Evolutionary conservation across 2,888 invertebrate genomes (phyloP).

Genomic region (Athetis lepigone): DNA sequence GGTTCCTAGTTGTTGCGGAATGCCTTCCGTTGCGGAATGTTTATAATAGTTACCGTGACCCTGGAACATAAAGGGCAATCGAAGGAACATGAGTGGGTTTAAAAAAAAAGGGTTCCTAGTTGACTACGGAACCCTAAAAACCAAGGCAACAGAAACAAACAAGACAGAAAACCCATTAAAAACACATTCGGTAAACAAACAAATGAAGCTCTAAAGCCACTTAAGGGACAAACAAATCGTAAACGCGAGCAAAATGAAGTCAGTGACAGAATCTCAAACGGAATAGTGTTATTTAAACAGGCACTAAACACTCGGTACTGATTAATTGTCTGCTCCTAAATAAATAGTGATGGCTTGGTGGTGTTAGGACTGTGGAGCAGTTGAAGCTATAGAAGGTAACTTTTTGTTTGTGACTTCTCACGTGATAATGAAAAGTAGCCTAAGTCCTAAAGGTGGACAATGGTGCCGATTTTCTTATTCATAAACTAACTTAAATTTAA

Average conservation of each 20-base stretch:
- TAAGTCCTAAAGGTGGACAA: no score
- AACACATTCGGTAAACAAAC: conserved; percentile 35
- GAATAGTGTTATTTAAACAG: conserved; percentile 69
- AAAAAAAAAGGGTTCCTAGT: no score
- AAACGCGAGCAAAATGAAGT: conserved; percentile 53
- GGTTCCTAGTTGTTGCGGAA: no score
- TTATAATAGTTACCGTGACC: no score
- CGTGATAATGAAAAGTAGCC: no score
- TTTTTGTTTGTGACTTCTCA: no score
- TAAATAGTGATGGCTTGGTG: conserved; percentile 65
- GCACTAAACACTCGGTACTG: conserved; percentile 65
- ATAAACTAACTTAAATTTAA: no score
- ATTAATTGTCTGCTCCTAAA: conserved; percentile 76
- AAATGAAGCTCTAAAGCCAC: conserved; percentile 43
- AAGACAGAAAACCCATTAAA: conserved; percentile 15
- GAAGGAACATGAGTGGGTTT: no score
- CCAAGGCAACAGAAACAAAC: background rate
- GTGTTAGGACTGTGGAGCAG: conserved; percentile 4
- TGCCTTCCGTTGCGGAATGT: no score
- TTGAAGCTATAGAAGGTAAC: conserved; percentile 10
- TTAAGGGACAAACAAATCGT: conserved; percentile 54
- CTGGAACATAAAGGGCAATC: no score
- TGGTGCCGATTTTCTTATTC: no score
- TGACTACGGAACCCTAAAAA: no score
- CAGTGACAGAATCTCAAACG: conserved; percentile 49